Conservation (phyloP, 1,140 invertebrate genomes). For the Eupristina koningsbergeri region DNA sequence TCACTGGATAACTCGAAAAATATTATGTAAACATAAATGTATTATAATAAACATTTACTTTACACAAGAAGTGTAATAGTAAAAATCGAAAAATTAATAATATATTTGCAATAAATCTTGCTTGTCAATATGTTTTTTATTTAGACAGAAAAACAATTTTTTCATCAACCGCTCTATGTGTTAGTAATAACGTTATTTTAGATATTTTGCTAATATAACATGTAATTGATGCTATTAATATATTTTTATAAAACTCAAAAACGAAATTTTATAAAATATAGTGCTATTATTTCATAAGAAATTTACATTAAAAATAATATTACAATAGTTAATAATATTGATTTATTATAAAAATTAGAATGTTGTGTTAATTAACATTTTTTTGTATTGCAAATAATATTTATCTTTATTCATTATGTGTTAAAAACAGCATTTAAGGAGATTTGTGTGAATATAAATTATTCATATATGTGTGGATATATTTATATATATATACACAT, state of each 20-base stretch:
- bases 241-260: too few species aligned
- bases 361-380: background rate
- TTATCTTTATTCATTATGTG: background rate
- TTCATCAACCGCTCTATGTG: constrained; percentile 36
- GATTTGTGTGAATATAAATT: background rate
- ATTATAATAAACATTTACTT: constrained; percentile 19
- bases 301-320: too few species aligned
- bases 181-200: constrained; percentile 26
- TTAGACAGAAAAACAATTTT: constrained; percentile 39
- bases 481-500: too few species aligned
- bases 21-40: constrained; percentile 4
- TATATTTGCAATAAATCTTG: constrained; percentile 43
- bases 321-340: constrained; percentile 29
- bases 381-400: constrained; percentile 28
- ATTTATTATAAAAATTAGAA: constrained; percentile 1
- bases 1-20: background rate
- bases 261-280: constrained; percentile 31
- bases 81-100: background rate
- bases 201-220: constrained; percentile 12
- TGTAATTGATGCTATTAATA: constrained; percentile 34
- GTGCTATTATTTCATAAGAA: too few species aligned
- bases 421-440: background rate
- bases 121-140: constrained; percentile 38
- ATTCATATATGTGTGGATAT: too few species aligned
- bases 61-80: constrained; percentile 23